Base-by-base conservation (phyloP, 2,888 invertebrate genomes). In the Megamerina dolium region DNA sequence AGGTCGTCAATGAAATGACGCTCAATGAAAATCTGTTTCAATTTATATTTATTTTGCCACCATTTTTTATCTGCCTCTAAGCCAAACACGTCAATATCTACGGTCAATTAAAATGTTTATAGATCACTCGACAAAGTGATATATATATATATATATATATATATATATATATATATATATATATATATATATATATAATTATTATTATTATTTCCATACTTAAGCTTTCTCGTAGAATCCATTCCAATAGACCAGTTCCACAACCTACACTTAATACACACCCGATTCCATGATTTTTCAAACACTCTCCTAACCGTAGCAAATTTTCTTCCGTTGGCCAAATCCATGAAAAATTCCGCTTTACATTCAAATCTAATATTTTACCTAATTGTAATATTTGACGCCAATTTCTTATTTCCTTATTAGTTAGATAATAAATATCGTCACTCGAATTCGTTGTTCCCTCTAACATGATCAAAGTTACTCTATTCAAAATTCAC, bases 161-260 rank as follows among this genome's bases (percentile, higher is more conserved):
- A n/a, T n/a, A n/a, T n/a, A n/a, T n/a, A n/a, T n/a, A n/a, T n/a
- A n/a, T n/a, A n/a, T n/a, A n/a, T n/a, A n/a, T n/a, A n/a, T n/a
- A n/a, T n/a, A n/a, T n/a, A n/a, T n/a, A n/a, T n/a, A n/a, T n/a
- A n/a, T n/a, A 4, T 37, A 16, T 32, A 12, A n/a, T 37, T 33
- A 4, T 31, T 9, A 20, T n/a, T 35, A 20, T 12, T 20, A 12
- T 20, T 10, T n/a, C 20, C 3, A 12, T 68, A 85, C 86, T 81
- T 55, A 79, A 78, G 55, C 79, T 78, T 65, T 79, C 71, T 32
- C 72, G 72, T 35, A 89, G 70, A 52, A 88, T 78, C 87, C 88
- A 88, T 67, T 89, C 89, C 21, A 89, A 72, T n/a, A 89, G 70
- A 1, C 88, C 88, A 50, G 81, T 82, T 12, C 89, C 88, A 63